Percentiles rank a stretch among this genome's conserved stretches.
These are phyloP conservation scores for Metaphire vulgaris DNA, from an alignment of 1,140 invertebrate species.

Conservation along the genomic window DNA sequence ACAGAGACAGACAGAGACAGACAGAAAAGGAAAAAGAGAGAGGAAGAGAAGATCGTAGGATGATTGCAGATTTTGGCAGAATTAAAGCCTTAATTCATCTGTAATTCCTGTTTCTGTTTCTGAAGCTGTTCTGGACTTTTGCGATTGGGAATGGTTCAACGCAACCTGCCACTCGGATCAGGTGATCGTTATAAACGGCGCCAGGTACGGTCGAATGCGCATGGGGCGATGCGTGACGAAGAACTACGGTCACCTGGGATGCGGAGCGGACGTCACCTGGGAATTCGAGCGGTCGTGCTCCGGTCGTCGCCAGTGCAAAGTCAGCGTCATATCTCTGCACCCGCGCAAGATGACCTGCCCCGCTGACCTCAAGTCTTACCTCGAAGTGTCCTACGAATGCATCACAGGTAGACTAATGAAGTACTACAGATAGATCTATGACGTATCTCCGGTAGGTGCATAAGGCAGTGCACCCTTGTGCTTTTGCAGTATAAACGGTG, in stretches of 20 bases:
- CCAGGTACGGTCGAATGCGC: constrained; percentile 26
- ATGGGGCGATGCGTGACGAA: constrained; percentile 20
- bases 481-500: too few relatives aligned
- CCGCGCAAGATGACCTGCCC: constrained; percentile 14
- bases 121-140: constrained; percentile 22
- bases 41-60: too few relatives aligned
- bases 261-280: constrained; percentile 19
- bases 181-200: constrained; percentile 10
- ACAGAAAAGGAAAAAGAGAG: too few relatives aligned
- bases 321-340: constrained; percentile 25
- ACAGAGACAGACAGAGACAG: too few relatives aligned
- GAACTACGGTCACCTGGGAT: constrained; percentile 24
- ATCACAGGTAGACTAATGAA: constrained; percentile 26
- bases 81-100: too few relatives aligned
- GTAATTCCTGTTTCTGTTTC: too few relatives aligned
- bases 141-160: constrained; percentile 25
- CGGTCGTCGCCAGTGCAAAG: constrained; percentile 8
- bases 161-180: constrained; percentile 19
- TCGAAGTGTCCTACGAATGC: constrained; percentile 21
- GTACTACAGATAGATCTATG: too few relatives aligned
- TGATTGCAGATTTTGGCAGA: too few relatives aligned
- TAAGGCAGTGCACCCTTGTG: too few relatives aligned
- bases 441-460: too few relatives aligned
- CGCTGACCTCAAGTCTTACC: constrained; percentile 22
- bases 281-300: constrained; percentile 23